Base-by-base conservation (phyloP, 1,140 invertebrate genomes). In the Bombus pascuorum region DNA sequence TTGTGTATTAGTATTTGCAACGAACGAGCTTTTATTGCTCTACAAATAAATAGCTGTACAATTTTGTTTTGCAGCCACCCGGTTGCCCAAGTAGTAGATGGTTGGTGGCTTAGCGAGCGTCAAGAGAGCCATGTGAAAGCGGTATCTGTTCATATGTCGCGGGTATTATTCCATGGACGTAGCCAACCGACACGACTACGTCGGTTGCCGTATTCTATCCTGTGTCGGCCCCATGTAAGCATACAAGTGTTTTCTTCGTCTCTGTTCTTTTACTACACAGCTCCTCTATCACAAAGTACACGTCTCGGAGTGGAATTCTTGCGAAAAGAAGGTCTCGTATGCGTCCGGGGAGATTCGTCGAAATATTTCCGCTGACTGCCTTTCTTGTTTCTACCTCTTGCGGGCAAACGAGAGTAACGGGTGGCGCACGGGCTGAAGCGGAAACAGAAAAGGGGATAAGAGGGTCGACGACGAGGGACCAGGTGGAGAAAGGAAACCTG, bases 361-460 rank as follows among this genome's bases (percentile, higher is more conserved):
- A 90, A 90, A 90, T 90, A 90, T 90, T 90, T 87, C 88, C 89
- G 83, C 71, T 57, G 83, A 71, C 85, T 87, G 81, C 81, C 78
- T 81, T 85, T 85, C 73, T 77, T 74, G 57, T 74, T 66, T 80
- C 77, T 83, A 42, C 59, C 80, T 65, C 77, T 70, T 37, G 71
- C 79, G 84, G 66, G 59, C 81, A 86, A 89, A 89, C 84, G 75
- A 66, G 84, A 79, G 74, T 57, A 73, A 83, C 73, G 81, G n/a
- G 37, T 34, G 71, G 28, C 59, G 74, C 22, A n/a, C 53, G 37
- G 32, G 37, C 22, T 57, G 37, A 37, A 9, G 65, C 66, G 62
- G 59, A 85, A 72, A 85, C 59, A 68, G 81, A 86, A 75, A 83
- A 82, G 75, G 53, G 81, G 57, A 18, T 85, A 89, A 86, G 81